Evolutionary conservation across 2,113 vertebrate species (phyloP).

Genomic region (Cygnus atratus): DNA sequence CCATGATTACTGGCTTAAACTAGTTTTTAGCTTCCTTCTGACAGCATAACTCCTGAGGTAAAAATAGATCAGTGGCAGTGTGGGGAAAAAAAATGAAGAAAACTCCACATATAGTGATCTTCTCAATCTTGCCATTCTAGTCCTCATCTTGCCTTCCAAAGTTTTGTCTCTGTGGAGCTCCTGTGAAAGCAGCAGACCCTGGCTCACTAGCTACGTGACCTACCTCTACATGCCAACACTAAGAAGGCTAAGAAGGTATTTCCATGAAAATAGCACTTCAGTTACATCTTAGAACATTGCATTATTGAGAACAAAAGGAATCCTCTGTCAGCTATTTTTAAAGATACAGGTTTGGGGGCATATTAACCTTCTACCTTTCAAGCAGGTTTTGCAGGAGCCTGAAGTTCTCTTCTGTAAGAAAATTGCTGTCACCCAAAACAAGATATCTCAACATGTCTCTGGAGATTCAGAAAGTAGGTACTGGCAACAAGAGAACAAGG

Average conservation of each 20-base stretch:
- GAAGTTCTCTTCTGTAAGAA: not conserved
- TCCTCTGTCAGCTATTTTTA: not conserved
- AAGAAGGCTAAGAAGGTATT: not conserved
- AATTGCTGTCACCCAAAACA: not conserved
- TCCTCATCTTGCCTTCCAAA: not conserved
- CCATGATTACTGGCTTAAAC: not conserved
- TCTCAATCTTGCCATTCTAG: not conserved
- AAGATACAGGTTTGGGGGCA: not conserved
- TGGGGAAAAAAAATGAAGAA: not conserved
- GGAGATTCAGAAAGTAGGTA: not conserved
- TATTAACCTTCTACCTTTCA: not conserved
- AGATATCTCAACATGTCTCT: too few species aligned
- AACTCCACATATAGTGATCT: not conserved
- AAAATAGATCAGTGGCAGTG: not conserved
- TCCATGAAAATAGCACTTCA: not conserved
- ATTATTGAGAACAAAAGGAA: not conserved
- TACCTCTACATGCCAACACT: not conserved
- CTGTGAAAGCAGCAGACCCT: not conserved
- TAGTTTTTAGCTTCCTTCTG: not conserved
- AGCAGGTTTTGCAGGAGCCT: not conserved
- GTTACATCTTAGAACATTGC: not conserved
- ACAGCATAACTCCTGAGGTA: not conserved
- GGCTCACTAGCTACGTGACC: not conserved
- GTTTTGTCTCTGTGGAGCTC: not conserved
- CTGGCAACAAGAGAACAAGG: not conserved